These are phyloP conservation scores for Tupaia tana DNA, from an alignment of 2,113 vertebrate species.

Conservation along the genomic window DNA sequence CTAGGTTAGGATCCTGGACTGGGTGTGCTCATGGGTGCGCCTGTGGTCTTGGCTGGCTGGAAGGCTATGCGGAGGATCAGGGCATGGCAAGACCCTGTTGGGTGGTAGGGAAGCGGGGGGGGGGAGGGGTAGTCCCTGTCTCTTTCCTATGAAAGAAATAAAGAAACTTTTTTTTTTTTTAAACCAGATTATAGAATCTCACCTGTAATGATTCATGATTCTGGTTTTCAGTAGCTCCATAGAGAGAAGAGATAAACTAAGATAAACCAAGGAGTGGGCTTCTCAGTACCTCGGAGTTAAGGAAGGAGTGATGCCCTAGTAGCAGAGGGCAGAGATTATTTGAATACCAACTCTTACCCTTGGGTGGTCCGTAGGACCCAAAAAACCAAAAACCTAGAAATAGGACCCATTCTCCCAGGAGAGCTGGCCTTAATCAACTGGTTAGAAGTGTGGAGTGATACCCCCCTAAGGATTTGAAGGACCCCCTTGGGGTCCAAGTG, in stretches of 20 bases:
- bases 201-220: neutral
- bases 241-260: constrained; percentile 17
- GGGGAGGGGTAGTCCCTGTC: no score
- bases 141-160: no score
- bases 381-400: constrained; percentile 61
- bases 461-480: neutral
- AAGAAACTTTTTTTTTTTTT: no score
- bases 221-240: constrained; percentile 12
- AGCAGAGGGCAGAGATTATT: neutral
- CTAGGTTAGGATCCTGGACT: no score
- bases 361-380: neutral
- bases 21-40: no score
- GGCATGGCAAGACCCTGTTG: no score
- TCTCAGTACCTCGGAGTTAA: constrained; percentile 14
- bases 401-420: neutral
- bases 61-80: no score
- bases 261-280: neutral
- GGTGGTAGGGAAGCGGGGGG: no score
- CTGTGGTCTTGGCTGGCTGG: no score
- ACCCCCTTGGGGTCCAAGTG: neutral
- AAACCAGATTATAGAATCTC: neutral
- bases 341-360: neutral
- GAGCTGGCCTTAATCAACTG: constrained; percentile 19
- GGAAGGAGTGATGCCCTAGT: neutral
- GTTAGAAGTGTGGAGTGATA: neutral